Percentiles rank a stretch among this genome's conserved stretches.
These are phyloP conservation scores for Reticulitermes speratus DNA, from an alignment of 1,140 invertebrate species.

Conservation along the genomic window DNA sequence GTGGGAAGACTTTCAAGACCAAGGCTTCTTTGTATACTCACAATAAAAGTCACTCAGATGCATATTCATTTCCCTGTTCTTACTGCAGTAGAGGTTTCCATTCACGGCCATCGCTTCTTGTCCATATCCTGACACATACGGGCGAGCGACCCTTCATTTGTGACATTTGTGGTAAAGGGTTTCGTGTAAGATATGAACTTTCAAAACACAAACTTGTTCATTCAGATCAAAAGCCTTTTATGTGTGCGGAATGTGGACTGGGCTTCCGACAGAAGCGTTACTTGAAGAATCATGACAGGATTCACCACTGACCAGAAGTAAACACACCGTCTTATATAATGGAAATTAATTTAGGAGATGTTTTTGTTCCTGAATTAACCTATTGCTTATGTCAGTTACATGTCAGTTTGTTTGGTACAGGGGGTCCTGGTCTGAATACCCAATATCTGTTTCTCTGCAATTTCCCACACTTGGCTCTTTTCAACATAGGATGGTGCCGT, in stretches of 20 bases:
- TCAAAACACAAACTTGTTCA: background rate
- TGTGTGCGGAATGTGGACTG: conserved; percentile 64
- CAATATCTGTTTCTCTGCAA: too few relatives aligned
- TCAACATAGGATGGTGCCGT: too few relatives aligned
- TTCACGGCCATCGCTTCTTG: conserved; percentile 42
- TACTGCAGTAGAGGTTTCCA: background rate
- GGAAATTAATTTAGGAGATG: too few relatives aligned
- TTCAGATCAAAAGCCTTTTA: conserved; percentile 24
- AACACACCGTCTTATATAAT: too few relatives aligned
- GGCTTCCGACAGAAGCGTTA: conserved; percentile 57
- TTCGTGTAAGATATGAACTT: background rate
- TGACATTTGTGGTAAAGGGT: conserved; percentile 50
- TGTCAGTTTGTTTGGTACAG: too few relatives aligned
- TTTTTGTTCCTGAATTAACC: too few relatives aligned
- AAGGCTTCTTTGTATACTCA: background rate
- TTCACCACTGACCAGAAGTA: background rate
- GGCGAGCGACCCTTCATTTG: conserved; percentile 48
- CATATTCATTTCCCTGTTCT: background rate
- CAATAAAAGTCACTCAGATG: background rate
- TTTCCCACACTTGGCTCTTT: too few relatives aligned
- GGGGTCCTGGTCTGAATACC: too few relatives aligned
- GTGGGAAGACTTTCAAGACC: conserved; percentile 39
- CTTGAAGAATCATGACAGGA: background rate
- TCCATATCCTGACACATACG: conserved; percentile 43
- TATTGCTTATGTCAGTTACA: too few relatives aligned